Evolutionary conservation across 2,113 vertebrate species (phyloP), one percentile per base, ranked within the genome.

Genomic region (Canis aureus): DNA sequence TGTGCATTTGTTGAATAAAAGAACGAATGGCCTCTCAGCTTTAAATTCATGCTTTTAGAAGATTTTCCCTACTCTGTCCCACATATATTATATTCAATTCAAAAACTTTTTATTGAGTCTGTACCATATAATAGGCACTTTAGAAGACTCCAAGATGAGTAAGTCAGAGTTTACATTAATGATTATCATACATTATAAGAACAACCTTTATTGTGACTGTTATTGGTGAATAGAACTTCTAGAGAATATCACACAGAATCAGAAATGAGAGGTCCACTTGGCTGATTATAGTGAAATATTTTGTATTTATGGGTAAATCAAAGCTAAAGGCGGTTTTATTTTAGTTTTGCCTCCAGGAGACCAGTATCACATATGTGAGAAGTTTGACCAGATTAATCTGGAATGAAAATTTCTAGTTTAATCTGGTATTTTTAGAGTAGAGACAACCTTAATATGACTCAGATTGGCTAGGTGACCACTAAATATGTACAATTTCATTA

Each of bases 361-460:
- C 19, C 7, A 60, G 60, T 81, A 71, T 96, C 57, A 81, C 71
- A 13, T 12, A 25, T 87, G 22, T 91, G 27, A 76, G 8, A 67
- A 88, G 27, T 0, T 76, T 88, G 53, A 60, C 11, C 35, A 81
- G 9, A 84, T 90, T 97, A 84, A 55, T 69, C 82, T 89, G 19
- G n/a, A 96, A 69, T 49, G 53, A 92, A 96, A 93, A 94, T n/a
- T 27, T 97, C 16, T 51, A 73, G 29, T 87, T 95, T 78, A 69
- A 78, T 62, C 23, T 93, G 20, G 5, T 71, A 78, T 27, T 84
- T 81, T 81, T 51, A 90, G 8, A 73, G 5, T 79, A 84, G 29
- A 89, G 32, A 84, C 25, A 55, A 49, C 60, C 12, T 60, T 87
- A 81, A 2, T 17, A 51, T 96, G 81, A 74, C 53, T 92, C 35